Evolutionary conservation across 2,113 vertebrate species (phyloP), one percentile per base, ranked within the genome.

Genomic region (Lycaon pictus): DNA sequence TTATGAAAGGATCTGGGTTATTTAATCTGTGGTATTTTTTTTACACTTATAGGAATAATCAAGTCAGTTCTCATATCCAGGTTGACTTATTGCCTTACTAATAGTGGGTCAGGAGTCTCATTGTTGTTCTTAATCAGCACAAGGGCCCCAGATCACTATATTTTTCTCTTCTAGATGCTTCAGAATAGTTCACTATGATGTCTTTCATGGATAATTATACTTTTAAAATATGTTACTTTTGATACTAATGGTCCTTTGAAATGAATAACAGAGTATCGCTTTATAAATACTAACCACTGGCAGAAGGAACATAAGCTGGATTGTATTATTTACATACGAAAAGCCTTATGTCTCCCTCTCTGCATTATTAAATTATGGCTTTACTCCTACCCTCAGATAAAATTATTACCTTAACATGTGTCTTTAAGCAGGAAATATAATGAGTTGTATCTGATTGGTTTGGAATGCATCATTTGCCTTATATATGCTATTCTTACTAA

Each of bases 291-390:
- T 85, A 95, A 76, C 8, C 27, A 63, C 60, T 69, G 48, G 43
- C 67, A 96, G 62, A 95, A 95, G 23, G 29, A 86, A 62, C 12
- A 25, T 84, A 84, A 83, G 13, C 27, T 71, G 16, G 16, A 62
- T 74, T 85, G 6, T 76, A 74, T 86, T 87, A 77, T 62, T 96
- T 96, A 92, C 88, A 74, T 80, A 90, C 11, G 92, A 90, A 4
- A 69, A 10, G 17, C 32, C 92, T 23, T 95, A 27, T 95, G 15
- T 71, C 77, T 95, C 56, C 27, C 32, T 88, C n/a, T 86, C 35
- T 88, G 62, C 55, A 25, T 80, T 94, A 85, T 72, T 65, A 94
- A 87, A 88, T 95, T 35, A 82, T 72, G 37, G 76, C 29, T 90
- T 95, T 79, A 35, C 51, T 72, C 25, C 13, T 81, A 82, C 19